Evolutionary conservation across 1,140 invertebrate genomes (phyloP).

Genomic region (Oryzaephilus surinamensis): DNA sequence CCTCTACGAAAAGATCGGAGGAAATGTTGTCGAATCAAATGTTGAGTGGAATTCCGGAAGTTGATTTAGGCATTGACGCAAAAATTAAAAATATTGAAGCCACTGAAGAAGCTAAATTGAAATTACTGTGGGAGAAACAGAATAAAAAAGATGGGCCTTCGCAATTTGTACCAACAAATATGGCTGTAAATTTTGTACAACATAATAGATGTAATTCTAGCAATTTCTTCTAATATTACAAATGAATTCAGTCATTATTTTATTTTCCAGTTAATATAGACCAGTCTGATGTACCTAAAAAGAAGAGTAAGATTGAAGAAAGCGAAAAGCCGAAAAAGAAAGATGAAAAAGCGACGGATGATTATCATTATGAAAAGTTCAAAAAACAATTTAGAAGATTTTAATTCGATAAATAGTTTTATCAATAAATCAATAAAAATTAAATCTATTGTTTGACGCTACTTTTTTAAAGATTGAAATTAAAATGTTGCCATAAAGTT

Average conservation of each 20-base stretch:
- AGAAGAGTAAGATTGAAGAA: slow-evolving; percentile 37
- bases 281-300: slow-evolving; percentile 50
- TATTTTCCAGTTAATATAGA: slow-evolving; percentile 68
- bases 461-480: too few relatives aligned
- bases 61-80: slow-evolving; percentile 96
- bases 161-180: slow-evolving; percentile 93
- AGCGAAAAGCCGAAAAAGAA: slow-evolving; percentile 55
- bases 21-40: slow-evolving; percentile 99
- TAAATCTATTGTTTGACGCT: too few relatives aligned
- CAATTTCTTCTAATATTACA: slow-evolving; percentile 3
- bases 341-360: slow-evolving; percentile 87
- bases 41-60: slow-evolving; percentile 99
- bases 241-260: slow-evolving; percentile 13
- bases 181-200: slow-evolving; percentile 96
- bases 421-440: too few relatives aligned
- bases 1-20: slow-evolving; percentile 75
- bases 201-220: slow-evolving; percentile 76
- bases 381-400: slow-evolving; percentile 92
- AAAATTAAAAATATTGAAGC: slow-evolving; percentile 97
- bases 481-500: too few relatives aligned
- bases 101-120: slow-evolving; percentile 94
- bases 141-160: slow-evolving; percentile 91
- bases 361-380: slow-evolving; percentile 95
- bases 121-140: slow-evolving; percentile 74
- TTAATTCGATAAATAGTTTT: too few relatives aligned